Evolutionary conservation across 2,888 invertebrate genomes (phyloP).

Genomic region (Calliphora vomitoria): DNA sequence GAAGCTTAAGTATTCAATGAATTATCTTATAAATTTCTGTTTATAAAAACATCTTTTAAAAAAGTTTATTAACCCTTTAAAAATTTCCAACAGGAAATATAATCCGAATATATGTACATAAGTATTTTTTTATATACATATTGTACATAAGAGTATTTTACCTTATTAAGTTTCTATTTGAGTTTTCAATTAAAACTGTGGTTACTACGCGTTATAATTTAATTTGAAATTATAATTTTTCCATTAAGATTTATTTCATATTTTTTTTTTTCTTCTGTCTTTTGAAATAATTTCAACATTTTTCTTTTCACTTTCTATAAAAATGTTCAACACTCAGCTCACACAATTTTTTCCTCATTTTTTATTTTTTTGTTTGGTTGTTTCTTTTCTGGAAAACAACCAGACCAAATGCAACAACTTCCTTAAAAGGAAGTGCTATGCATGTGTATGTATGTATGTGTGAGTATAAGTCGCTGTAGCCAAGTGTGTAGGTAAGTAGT

Average conservation of each 20-base stretch:
- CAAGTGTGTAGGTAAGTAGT: slow-evolving; percentile 12
- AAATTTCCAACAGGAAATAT: background rate
- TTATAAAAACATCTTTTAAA: too few relatives aligned
- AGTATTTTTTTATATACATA: background rate
- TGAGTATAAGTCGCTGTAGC: background rate
- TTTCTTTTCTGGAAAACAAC: slow-evolving; percentile 3
- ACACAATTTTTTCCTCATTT: background rate
- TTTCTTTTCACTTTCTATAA: slow-evolving; percentile 69
- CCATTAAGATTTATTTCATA: slow-evolving; percentile 41
- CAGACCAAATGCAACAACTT: slow-evolving; percentile 55
- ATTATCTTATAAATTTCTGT: too few relatives aligned
- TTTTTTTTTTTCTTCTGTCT: background rate
- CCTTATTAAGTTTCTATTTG: slow-evolving; percentile 19
- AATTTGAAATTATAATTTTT: slow-evolving; percentile 60
- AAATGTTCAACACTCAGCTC: slow-evolving; percentile 17
- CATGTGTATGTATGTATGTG: background rate
- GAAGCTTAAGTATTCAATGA: too few relatives aligned
- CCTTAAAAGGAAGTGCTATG: slow-evolving; percentile 48
- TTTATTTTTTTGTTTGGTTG: background rate
- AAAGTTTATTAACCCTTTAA: too few relatives aligned
- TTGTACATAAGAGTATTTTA: too few relatives aligned
- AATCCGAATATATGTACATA: background rate
- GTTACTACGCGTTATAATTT: slow-evolving; percentile 55
- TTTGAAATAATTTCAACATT: slow-evolving; percentile 58
- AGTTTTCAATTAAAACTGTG: slow-evolving; percentile 59